Evolutionary conservation across 2,113 vertebrate genomes (phyloP).

Genomic region (Erythrocercus mccallii): DNA sequence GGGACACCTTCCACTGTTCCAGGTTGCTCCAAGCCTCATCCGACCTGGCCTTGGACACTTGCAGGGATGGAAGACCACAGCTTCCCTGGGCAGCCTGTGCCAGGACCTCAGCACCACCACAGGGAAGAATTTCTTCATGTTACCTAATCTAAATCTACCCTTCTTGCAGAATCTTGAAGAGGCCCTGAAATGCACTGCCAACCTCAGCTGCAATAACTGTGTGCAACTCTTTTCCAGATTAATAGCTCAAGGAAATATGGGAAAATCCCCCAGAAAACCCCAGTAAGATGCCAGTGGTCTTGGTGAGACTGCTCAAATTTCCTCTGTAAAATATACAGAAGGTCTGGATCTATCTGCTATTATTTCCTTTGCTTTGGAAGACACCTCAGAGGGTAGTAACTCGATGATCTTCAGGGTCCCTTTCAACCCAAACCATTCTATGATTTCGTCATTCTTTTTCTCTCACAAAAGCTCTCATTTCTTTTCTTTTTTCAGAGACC

Average conservation of each 20-base stretch:
- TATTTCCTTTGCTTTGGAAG: neutral
- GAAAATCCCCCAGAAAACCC: neutral
- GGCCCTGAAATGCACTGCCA: neutral
- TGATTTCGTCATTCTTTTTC: neutral
- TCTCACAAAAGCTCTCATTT: neutral
- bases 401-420: neutral
- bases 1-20: neutral
- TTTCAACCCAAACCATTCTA: neutral
- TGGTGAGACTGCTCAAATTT: neutral
- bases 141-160: neutral
- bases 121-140: neutral
- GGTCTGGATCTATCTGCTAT: neutral
- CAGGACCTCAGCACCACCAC: accelerated
- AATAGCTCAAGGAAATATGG: neutral
- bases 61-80: neutral
- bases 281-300: neutral
- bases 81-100: accelerated
- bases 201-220: neutral
- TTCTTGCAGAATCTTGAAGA: neutral
- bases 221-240: neutral
- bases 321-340: neutral
- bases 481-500: neutral
- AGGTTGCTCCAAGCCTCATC: neutral
- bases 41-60: neutral
- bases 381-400: neutral